Conservation (phyloP, 2,113 vertebrate genomes). For the Lycocorax pyrrhopterus region DNA sequence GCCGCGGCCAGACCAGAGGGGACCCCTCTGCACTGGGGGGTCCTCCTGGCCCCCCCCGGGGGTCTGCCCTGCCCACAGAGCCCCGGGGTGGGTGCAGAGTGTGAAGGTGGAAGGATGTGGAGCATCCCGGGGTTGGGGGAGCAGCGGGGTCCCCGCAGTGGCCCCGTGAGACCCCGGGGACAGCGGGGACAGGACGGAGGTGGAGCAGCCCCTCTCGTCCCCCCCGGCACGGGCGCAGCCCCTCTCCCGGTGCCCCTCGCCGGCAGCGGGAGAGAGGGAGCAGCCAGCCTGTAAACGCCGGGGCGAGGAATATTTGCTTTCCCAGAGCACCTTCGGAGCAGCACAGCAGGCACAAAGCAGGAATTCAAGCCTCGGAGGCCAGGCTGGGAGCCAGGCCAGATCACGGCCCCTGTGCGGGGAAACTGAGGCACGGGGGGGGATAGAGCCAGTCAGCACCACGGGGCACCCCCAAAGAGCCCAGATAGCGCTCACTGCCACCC, state of each 20-base stretch:
- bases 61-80: not conserved
- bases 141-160: not conserved
- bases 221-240: not conserved
- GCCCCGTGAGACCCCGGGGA: not conserved
- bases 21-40: not conserved
- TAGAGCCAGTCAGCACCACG: fast-evolving
- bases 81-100: fast-evolving
- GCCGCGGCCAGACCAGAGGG: not conserved
- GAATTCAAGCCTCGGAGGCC: constrained; percentile 12
- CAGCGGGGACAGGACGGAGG: not conserved
- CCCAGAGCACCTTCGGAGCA: constrained; percentile 43
- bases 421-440: constrained; percentile 27
- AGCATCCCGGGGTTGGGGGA: not conserved
- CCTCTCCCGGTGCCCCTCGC: constrained; percentile 41
- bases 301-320: constrained; percentile 48
- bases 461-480: not conserved
- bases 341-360: constrained; percentile 33
- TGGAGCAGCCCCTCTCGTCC: not conserved
- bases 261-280: not conserved
- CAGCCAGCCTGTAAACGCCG: not conserved
- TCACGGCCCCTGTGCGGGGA: not conserved
- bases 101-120: fast-evolving
- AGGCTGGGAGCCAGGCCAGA: constrained; percentile 39
- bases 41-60: fast-evolving
- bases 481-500: not conserved